Evolutionary conservation across 2,113 vertebrate species (phyloP), one percentile per base, ranked within the genome.

Genomic region (Rutilus rutilus): DNA sequence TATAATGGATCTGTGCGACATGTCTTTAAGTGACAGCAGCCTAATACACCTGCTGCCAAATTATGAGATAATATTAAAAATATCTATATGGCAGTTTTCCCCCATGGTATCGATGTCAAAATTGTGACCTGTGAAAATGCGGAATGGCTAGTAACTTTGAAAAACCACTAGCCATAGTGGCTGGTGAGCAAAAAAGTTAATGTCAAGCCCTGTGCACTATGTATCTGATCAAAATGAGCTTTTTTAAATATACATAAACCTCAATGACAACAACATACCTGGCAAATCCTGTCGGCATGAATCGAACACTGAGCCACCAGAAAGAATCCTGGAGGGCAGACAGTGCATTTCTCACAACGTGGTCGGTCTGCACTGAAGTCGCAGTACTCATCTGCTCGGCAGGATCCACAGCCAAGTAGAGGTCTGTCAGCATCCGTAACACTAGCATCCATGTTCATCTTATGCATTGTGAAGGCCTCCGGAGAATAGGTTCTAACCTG

Each of bases 321-420:
- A 89, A 97, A 96, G 94, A 97, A 97, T 1, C 96, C 96, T 3
- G 95, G 90, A 11, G 95, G 96, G 86, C 96, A 98, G 86, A 96
- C 76, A 0, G 95, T 97, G 86, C 95, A 97, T 91, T 94, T 96
- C 91, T 96, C 94, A 92, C 96, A 97, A 27, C 85, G 93, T 23
- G 95, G 96, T 27, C 88, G 92, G 5, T 93, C 94, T 79, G 94
- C 94, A 52, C 93, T 95, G 92, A 96, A 96, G 92, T 92, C 93
- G 27, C 96, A 98, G 92, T 96, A 97, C 92, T 97, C 95, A 30
- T 97, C 95, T 45, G 91, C 90, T 71, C 92, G 92, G 77, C 96
- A 97, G 87, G 92, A 90, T 45, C 93, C 93, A 91, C 96, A 96
- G 77, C 93, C 90, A 90, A 91, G 74, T 67, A 93, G 90, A 71